Evolutionary conservation across 2,797 vertebrate genomes (phyloP).

Genomic region (Spatula versicolor): DNA sequence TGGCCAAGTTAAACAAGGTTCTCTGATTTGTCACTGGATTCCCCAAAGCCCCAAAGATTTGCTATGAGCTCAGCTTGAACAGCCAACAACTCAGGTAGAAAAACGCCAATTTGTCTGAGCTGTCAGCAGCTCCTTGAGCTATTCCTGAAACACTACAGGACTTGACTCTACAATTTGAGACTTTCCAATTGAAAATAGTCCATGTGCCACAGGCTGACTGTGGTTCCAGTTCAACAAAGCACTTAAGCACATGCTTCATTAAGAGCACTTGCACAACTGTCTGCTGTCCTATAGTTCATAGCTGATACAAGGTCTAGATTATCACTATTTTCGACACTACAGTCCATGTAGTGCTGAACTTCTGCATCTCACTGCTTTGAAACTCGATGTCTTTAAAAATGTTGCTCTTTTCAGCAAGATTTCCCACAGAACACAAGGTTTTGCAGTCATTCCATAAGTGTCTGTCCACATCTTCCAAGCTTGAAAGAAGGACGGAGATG

Average conservation of each 20-base stretch:
- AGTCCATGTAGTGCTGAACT: neutral
- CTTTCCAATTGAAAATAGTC: slow-evolving; percentile 13
- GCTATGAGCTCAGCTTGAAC: neutral
- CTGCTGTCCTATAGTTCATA: neutral
- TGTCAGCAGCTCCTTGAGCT: neutral
- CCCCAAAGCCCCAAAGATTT: neutral
- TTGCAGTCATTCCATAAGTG: neutral
- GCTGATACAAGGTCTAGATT: neutral
- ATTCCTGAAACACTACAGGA: neutral
- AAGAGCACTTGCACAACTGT: neutral
- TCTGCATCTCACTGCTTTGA: neutral
- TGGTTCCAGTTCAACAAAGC: neutral
- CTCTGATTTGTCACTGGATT: slow-evolving; percentile 22
- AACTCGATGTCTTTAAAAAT: neutral
- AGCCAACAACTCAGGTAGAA: slow-evolving; percentile 5
- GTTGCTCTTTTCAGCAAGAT: neutral
- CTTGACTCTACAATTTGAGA: neutral
- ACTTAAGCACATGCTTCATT: neutral
- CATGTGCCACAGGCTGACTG: neutral
- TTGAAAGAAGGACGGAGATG: neutral
- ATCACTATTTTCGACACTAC: neutral
- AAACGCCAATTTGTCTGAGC: slow-evolving; percentile 18
- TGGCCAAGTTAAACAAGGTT: slow-evolving; percentile 4
- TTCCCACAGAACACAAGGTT: neutral
- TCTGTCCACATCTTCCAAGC: neutral